These are phyloP conservation scores for Diadumene lineata DNA, from an alignment of 92 coral and sea anemone species.

Conservation along the genomic window DNA sequence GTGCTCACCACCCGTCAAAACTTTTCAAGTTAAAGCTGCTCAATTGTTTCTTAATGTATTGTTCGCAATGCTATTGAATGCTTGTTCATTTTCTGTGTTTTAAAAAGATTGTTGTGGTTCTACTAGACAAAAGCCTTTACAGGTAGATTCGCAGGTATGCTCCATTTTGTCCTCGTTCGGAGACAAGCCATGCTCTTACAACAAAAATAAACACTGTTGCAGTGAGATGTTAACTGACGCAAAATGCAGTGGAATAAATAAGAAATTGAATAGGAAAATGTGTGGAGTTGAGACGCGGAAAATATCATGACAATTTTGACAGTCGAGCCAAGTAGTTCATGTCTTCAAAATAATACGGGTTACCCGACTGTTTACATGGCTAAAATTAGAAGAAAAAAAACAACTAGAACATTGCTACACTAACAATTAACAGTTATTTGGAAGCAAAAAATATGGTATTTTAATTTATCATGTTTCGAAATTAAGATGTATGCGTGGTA, in stretches of 20 bases:
- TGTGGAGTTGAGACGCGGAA: background rate
- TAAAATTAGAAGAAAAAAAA: background rate
- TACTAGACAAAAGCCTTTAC: conserved; percentile 3
- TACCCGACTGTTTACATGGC: background rate
- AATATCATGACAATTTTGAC: background rate
- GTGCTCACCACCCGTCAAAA: background rate
- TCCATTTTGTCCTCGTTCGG: background rate
- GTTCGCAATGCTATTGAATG: background rate
- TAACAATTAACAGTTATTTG: too few species aligned
- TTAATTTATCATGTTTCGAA: background rate
- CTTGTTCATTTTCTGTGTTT: conserved; percentile 16
- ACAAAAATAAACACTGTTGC: background rate
- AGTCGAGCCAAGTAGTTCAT: background rate
- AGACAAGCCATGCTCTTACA: background rate
- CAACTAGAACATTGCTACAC: background rate
- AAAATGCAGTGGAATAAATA: background rate
- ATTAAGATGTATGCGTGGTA: background rate
- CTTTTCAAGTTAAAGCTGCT: background rate
- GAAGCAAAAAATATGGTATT: background rate
- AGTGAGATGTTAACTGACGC: background rate
- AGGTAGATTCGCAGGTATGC: conserved; percentile 4
- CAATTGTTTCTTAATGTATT: background rate
- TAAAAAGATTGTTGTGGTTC: background rate
- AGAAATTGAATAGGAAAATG: background rate
- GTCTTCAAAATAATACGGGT: background rate